phyloP scores from a whole-genome alignment of 2,888 invertebrate genomes.

The Epirrita christyi region DNA sequence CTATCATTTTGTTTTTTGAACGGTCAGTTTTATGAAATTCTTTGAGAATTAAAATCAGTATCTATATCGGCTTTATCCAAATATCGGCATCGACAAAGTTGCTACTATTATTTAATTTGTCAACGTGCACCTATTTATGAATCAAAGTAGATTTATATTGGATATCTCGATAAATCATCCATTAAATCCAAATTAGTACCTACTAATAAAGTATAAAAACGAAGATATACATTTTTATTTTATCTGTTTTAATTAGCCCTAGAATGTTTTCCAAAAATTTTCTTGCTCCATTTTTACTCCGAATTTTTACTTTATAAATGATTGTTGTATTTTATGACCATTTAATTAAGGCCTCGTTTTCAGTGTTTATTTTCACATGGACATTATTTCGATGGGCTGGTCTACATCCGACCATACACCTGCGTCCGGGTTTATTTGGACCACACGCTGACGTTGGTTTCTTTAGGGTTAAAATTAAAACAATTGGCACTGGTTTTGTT shows the following conservation, averaged over 20 bases:
- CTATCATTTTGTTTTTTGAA: conserved; percentile 24
- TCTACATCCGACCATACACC: conserved; percentile 70
- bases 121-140: too few species aligned
- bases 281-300: too few species aligned
- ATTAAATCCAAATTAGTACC: too few species aligned
- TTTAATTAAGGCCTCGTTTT: conserved; percentile 48
- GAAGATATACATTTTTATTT: too few species aligned
- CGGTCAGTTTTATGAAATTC: conserved; percentile 11
- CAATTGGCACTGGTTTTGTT: conserved; percentile 5
- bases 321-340: conserved; percentile 12
- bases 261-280: too few species aligned
- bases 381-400: conserved; percentile 56
- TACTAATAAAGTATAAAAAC: too few species aligned
- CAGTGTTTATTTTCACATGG: conserved; percentile 58
- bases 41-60: conserved; percentile 1
- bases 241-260: too few species aligned
- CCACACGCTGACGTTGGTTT: conserved; percentile 39
- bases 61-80: too few species aligned
- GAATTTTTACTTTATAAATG: not conserved
- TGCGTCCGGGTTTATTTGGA: conserved; percentile 77
- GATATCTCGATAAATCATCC: too few species aligned
- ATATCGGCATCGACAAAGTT: too few species aligned
- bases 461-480: conserved; percentile 23
- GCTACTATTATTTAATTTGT: too few species aligned
- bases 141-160: too few species aligned